Evolutionary conservation across 2,888 invertebrate genomes (phyloP), one percentile per base, ranked within the genome.

Genomic region (Punctoribates punctum): DNA sequence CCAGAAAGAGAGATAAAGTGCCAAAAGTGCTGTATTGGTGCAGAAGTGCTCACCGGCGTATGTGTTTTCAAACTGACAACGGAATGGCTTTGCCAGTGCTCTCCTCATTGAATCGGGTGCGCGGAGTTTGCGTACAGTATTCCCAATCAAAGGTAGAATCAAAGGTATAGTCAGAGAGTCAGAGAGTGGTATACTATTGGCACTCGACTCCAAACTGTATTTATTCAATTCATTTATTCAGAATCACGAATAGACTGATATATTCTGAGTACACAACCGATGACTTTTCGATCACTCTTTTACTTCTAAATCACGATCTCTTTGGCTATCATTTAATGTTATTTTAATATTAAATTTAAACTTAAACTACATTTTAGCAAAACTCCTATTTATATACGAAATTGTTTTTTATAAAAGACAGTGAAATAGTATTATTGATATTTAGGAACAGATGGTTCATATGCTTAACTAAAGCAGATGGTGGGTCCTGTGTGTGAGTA

Each of bases 371-470:
- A 62, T 62, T 62, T 34, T 17, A 17, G 25, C 34, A 20, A 62
- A 29, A 62, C 2, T 67, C 20, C 34, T 38, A 38, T 38, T 67
- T 62, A 15, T 67, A 20, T 67, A 1, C n/a, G 9, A n/a, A 38
- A 38, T 67, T 67, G 65, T 67, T 67, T 67, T 67, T 20, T 11
- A 34, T 17, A 67, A 67, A 67, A 38, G 65, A 67, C 34, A 67
- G 38, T 20, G 20, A n/a, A 38, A 60, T 60, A 29, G 15, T 67
- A 67, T 67, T 67, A 67, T 67, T 67, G 65, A 67, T 67, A 67
- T 67, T 72, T 27, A 72, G 27, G 72, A 72, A 72, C 72, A 72
- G 72, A 72, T 72, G 72, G 72, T 72, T 72, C 72, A 17, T 46
- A 72, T 72, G 48, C 72, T 25, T 46, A 46, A 72, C 72, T 72